Evolutionary conservation across 2,113 vertebrate genomes (phyloP).

Genomic region (Hemibagrus wyckioides): DNA sequence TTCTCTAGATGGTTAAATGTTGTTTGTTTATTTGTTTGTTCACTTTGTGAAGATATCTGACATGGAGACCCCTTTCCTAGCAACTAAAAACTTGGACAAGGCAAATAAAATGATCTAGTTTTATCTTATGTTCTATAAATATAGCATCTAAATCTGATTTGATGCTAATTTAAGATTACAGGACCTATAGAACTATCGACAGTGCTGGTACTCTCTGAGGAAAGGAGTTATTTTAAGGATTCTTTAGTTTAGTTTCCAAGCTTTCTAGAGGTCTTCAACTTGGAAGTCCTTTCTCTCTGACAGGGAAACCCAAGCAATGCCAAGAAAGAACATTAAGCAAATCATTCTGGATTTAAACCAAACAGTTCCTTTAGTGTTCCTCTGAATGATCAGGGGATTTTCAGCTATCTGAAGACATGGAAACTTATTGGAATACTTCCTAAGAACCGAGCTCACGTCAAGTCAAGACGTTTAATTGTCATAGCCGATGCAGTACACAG

Average conservation of each 20-base stretch:
- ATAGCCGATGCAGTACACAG: too few relatives aligned
- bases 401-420: background rate
- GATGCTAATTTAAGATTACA: background rate
- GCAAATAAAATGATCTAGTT: background rate
- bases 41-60: background rate
- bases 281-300: background rate
- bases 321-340: background rate
- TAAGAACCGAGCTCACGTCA: too few relatives aligned
- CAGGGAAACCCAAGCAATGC: background rate
- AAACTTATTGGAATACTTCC: too few relatives aligned
- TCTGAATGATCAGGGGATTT: background rate
- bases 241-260: background rate
- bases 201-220: background rate
- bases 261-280: background rate
- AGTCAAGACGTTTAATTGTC: too few relatives aligned
- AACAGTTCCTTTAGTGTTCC: background rate
- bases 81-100: background rate
- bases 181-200: background rate
- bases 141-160: background rate
- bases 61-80: background rate
- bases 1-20: background rate
- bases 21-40: background rate
- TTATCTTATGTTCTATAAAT: background rate
- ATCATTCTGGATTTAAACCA: background rate
- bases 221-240: background rate